Evolutionary conservation across 2,113 vertebrate genomes (phyloP), one percentile per base, ranked within the genome.

Genomic region (Clupea harengus): DNA sequence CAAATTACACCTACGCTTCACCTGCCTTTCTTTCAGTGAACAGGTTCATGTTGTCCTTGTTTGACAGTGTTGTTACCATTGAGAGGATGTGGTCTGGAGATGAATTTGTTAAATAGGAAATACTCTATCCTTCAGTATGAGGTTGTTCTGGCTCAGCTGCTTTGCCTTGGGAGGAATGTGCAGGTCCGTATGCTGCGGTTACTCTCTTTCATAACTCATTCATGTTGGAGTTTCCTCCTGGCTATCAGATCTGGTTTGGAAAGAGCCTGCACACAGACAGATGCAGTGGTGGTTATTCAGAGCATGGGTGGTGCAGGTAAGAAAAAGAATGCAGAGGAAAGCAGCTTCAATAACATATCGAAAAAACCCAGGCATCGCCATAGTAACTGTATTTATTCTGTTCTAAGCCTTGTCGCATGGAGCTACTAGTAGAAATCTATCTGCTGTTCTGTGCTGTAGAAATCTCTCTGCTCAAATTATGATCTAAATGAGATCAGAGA

Each of bases 361-460:
- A 60, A 60, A 82, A 85, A 54, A 84, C 86, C 45, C 81, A n/a
- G 52, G 28, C 45, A 85, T 88, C 82, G 85, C 85, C 86, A 90
- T 90, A 88, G 89, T 84, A 88, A 90, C 86, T 67, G 82, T 81
- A 45, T 89, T 54, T 72, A 72, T 72, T 90, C 82, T 83, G 67
- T 85, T 84, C 81, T 52, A 85, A 82, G 80, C 49, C 83, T 28
- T 32, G 64, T 32, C 82, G 75, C 20, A 7, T 72, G 82, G 72
- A 80, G 54, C 81, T 85, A 81, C 57, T 81, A 89, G 75, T 87
- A 39, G 83, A 87, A 82, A 82, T 45, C 9, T 60, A 46, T 81
- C 52, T 49, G 49, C 28, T 50, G 82, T 54, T 86, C 39, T 39
- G 39, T 39, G 39, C 39, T 39, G 39, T 39, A 39, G 39, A 39